phyloP scores from a whole-genome alignment of 2,113 vertebrate species.

The Conger conger region DNA sequence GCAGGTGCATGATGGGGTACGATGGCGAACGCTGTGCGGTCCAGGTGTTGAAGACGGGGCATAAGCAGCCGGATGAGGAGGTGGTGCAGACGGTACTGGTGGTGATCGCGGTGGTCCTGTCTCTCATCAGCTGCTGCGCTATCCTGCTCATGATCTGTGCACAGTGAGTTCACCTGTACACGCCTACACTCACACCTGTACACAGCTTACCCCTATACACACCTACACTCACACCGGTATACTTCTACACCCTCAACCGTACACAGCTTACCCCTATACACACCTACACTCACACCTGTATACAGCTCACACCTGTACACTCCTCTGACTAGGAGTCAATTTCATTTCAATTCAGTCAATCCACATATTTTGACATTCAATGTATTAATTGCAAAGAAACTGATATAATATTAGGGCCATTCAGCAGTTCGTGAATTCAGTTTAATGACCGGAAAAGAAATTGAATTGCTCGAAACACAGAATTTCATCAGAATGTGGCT shows the following conservation, averaged over 20 bases:
- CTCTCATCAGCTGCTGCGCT: slow-evolving; percentile 67
- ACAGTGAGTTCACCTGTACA: slow-evolving; percentile 60
- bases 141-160: slow-evolving; percentile 71
- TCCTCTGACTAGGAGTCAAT: too few relatives aligned
- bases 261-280: background rate
- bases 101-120: slow-evolving; percentile 68
- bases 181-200: background rate
- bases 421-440: too few relatives aligned
- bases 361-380: too few relatives aligned
- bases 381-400: too few relatives aligned
- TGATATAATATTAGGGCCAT: too few relatives aligned
- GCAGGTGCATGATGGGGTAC: slow-evolving; percentile 69
- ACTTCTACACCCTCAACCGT: background rate
- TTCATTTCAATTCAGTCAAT: too few relatives aligned
- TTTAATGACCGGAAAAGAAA: too few relatives aligned
- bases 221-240: slow-evolving; percentile 10
- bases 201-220: background rate
- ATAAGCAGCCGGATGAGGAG: slow-evolving; percentile 11
- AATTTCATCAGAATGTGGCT: too few relatives aligned
- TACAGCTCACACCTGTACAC: background rate
- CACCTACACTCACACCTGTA: background rate
- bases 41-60: slow-evolving; percentile 52
- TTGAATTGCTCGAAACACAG: too few relatives aligned
- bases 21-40: slow-evolving; percentile 69
- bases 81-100: slow-evolving; percentile 64